Conservation (phyloP, 2,113 vertebrate genomes). For the Prunella himalayana region DNA sequence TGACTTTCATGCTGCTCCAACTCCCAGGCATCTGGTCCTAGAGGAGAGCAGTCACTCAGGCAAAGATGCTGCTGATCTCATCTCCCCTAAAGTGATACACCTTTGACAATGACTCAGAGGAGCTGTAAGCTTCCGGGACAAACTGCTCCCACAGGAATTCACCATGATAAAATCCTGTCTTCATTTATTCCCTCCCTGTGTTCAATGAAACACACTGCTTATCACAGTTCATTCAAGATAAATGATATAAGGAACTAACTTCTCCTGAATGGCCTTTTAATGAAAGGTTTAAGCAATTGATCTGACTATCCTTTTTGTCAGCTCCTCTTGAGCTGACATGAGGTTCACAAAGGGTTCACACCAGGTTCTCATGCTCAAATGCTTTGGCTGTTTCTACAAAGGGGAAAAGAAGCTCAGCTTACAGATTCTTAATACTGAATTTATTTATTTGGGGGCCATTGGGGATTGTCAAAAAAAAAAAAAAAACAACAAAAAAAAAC, state of each 20-base stretch:
- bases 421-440: background rate
- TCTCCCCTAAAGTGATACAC: background rate
- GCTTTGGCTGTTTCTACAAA: background rate
- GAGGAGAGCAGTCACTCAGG: background rate
- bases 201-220: background rate
- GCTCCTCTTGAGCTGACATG: background rate
- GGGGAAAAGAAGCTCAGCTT: background rate
- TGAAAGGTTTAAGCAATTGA: background rate
- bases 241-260: background rate
- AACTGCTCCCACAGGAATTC: background rate
- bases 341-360: background rate
- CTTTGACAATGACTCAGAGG: background rate
- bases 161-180: background rate
- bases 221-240: background rate
- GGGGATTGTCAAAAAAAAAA: background rate
- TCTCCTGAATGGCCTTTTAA: background rate
- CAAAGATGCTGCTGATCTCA: background rate
- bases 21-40: background rate
- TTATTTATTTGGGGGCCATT: background rate
- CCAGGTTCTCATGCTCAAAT: background rate
- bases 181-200: background rate
- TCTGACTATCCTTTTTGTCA: constrained; percentile 1
- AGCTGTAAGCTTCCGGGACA: background rate
- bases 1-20: background rate
- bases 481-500: background rate